Percentiles rank a stretch among this genome's conserved stretches.
Evolutionary conservation across 1,140 invertebrate genomes (phyloP).

Genomic region (Drosophila ficusphila): DNA sequence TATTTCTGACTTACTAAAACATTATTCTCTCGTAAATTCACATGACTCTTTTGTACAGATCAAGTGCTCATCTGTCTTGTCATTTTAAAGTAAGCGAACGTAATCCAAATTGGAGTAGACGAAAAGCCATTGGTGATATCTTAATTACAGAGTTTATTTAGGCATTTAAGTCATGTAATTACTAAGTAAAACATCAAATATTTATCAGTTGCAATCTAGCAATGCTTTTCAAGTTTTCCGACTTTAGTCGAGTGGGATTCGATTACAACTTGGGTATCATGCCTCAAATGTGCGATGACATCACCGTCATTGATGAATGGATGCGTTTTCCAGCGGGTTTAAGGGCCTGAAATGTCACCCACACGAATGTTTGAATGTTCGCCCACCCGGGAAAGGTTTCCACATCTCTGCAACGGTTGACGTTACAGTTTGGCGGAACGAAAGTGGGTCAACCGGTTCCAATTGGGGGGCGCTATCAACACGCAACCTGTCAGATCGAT

Average conservation of each 20-base stretch:
- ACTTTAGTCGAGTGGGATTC: not conserved
- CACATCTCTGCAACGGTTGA: constrained; percentile 4
- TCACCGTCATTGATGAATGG: constrained; percentile 46
- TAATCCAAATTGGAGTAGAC: not conserved
- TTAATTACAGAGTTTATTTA: not conserved
- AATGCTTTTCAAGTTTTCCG: constrained; percentile 9
- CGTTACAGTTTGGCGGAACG: constrained; percentile 11
- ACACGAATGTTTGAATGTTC: not conserved
- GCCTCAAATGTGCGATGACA: constrained; percentile 40
- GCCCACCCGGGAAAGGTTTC: constrained; percentile 37
- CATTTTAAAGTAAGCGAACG: not conserved
- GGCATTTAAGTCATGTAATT: constrained; percentile 2
- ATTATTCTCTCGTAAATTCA: not conserved
- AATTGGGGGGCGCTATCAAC: constrained; percentile 26
- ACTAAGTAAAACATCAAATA: not conserved
- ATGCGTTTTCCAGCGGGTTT: constrained; percentile 12
- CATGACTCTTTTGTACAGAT: not conserved
- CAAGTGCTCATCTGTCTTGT: not conserved
- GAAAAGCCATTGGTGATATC: not conserved
- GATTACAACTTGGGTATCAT: constrained; percentile 1
- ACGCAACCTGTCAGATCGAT: constrained; percentile 63
- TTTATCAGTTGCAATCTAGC: constrained; percentile 9
- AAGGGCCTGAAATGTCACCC: constrained; percentile 6
- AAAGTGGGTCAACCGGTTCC: constrained; percentile 62
- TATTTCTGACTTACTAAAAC: not conserved